These are phyloP conservation scores for Onychomys leucogaster DNA, from an alignment of 2,797 vertebrate genomes.

Conservation along the genomic window DNA sequence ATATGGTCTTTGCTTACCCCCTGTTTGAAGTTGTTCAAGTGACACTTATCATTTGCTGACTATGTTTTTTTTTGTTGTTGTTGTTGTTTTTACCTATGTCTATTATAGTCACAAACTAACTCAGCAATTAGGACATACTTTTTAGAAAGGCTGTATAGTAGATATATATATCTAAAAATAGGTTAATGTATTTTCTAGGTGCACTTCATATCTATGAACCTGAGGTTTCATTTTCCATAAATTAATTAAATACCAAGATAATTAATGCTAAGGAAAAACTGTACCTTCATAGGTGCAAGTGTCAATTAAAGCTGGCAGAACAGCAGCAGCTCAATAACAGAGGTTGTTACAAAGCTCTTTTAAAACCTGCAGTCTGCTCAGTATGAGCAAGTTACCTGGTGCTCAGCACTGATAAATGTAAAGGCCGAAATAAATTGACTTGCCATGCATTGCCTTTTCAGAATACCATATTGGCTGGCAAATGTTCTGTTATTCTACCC, in stretches of 20 bases:
- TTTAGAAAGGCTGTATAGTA: conserved; percentile 36
- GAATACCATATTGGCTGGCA: conserved; percentile 49
- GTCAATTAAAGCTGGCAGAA: conserved; percentile 63
- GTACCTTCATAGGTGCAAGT: conserved; percentile 57
- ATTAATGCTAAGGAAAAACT: conserved; percentile 64
- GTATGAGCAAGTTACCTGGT: conserved; percentile 72
- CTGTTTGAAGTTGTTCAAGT: background rate
- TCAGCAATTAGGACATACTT: conserved; percentile 45
- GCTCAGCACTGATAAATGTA: conserved; percentile 72
- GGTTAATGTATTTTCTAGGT: conserved; percentile 62
- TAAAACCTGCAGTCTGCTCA: conserved; percentile 70
- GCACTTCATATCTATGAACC: conserved; percentile 71
- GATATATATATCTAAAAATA: conserved; percentile 72
- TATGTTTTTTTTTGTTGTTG: conserved; percentile 11
- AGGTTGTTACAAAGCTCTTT: conserved; percentile 66
- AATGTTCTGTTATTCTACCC: conserved; percentile 31
- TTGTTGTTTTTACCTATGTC: too few species aligned
- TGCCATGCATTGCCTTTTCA: conserved; percentile 60
- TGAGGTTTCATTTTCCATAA: conserved; percentile 69
- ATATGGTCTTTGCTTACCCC: background rate
- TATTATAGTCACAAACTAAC: conserved; percentile 49
- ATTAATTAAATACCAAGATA: conserved; percentile 80
- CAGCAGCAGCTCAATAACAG: conserved; percentile 65
- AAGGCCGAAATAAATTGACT: conserved; percentile 79
- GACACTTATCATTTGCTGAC: background rate